Base-by-base conservation (phyloP, 2,797 vertebrate species). In the Neosilurus mollespiculum region DNA sequence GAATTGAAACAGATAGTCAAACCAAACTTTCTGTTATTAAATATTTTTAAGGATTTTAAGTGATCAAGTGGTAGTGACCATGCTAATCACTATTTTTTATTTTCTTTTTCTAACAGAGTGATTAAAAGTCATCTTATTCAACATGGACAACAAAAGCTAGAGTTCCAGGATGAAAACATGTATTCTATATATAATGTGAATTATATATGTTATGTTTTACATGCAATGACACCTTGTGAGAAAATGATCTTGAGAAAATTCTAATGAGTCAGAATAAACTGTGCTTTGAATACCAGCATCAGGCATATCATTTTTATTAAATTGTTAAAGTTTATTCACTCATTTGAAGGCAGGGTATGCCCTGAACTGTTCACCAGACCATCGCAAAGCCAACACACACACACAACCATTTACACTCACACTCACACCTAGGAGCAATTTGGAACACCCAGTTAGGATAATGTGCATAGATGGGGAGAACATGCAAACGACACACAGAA, bases 91-190 rank as follows among this genome's bases (percentile, higher is more conserved):
- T 53, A 30, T 65, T 12, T 65, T 20, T 9, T 12, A 64, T 65
- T 61, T 49, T 16, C 15, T 62, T 65, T 54, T 5, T 22, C 10
- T 37, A 22, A 15, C 61, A 79, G 77, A 79, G 53, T 79, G 49
- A 79, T 26, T 65, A 26, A 22, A 24, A 64, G 34, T 9, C 59
- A 78, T 24, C 59, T 51, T 3, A 18, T 65, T 43, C 9, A 65
- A 30, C 43, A 26, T 18, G 43, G 34, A 49, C 58, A 78, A 62
- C 58, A 78, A 56, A 58, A 51, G 43, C 9, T 30, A 51, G n/a
- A 65, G 43, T 1, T 1, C 61, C 61, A 65, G 77, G 61, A 79
- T 79, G 15, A 65, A 51, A 78, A n/a, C 37, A 78, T 78, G 15
- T 64, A 78, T 15, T 49, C 37, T 24, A 0, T 49, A 49, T 24